Evolutionary conservation across 2,113 vertebrate genomes (phyloP).

Genomic region (Prietella phreatophila): DNA sequence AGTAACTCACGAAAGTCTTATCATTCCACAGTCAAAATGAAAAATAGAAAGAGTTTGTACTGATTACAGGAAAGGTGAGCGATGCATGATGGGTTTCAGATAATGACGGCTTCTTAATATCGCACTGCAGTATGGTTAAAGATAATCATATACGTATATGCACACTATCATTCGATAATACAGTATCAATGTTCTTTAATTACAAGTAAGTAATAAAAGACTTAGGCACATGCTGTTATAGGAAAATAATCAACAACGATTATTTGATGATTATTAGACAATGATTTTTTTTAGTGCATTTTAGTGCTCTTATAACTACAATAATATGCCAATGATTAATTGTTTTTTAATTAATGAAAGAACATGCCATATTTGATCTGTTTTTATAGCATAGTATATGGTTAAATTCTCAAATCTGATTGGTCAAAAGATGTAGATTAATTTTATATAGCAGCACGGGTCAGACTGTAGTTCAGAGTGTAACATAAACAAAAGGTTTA

Average conservation of each 20-base stretch:
- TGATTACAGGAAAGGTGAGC: not conserved
- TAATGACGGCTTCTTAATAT: not conserved
- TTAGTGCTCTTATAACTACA: not conserved
- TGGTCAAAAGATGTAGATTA: not conserved
- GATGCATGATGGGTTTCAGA: not conserved
- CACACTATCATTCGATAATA: not conserved
- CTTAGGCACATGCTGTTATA: not conserved
- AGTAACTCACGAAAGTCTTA: not conserved
- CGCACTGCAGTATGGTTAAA: not conserved
- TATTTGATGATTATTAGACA: not conserved
- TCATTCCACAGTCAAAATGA: not conserved
- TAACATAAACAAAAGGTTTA: not conserved
- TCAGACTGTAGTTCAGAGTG: not conserved
- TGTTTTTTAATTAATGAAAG: not conserved
- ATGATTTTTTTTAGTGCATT: not conserved
- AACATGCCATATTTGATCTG: not conserved
- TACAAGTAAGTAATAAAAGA: not conserved
- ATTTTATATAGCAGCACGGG: not conserved
- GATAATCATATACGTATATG: not conserved
- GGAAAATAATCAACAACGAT: not conserved
- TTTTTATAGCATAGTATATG: not conserved
- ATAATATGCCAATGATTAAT: not conserved
- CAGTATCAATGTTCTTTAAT: not conserved
- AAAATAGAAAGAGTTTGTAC: not conserved
- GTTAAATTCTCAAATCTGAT: not conserved